phyloP scores from a whole-genome alignment of 2,888 invertebrate species.

The Mythimna lalbum region DNA sequence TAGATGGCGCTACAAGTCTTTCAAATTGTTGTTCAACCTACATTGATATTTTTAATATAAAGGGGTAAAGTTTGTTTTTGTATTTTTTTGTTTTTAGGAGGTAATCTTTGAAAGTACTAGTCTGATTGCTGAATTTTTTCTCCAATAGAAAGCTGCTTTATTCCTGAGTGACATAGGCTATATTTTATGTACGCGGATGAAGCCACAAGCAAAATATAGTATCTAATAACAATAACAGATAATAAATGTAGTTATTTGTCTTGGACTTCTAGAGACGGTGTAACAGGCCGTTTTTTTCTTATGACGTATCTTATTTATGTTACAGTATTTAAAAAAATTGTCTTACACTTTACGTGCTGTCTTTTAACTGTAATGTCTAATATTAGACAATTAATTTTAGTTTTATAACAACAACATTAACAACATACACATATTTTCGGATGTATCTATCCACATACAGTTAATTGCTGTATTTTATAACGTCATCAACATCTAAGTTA shows the following conservation, averaged over 20 bases:
- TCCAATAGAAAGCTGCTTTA: too few species aligned
- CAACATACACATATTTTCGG: slow-evolving; percentile 4
- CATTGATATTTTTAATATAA: too few species aligned
- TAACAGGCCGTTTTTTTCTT: background rate
- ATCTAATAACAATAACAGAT: background rate
- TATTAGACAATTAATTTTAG: background rate
- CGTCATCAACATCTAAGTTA: slow-evolving; percentile 27
- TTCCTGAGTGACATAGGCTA: too few species aligned
- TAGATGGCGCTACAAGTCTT: too few species aligned
- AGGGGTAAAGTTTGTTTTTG: too few species aligned
- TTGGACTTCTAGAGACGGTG: background rate
- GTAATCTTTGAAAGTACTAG: too few species aligned
- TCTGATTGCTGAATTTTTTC: too few species aligned
- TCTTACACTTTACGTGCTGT: background rate
- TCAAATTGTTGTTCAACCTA: too few species aligned
- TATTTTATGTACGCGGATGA: too few species aligned
- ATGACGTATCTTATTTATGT: background rate
- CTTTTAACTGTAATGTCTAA: background rate
- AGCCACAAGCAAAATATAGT: too few species aligned
- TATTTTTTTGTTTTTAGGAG: too few species aligned
- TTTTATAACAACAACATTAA: background rate
- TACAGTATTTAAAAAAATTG: background rate
- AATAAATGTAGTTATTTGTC: background rate
- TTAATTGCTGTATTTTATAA: slow-evolving; percentile 38
- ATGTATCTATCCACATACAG: slow-evolving; percentile 26